Conservation (phyloP, 35 echinoderm and acorn worm genomes). For the Apostichopus californicus region DNA sequence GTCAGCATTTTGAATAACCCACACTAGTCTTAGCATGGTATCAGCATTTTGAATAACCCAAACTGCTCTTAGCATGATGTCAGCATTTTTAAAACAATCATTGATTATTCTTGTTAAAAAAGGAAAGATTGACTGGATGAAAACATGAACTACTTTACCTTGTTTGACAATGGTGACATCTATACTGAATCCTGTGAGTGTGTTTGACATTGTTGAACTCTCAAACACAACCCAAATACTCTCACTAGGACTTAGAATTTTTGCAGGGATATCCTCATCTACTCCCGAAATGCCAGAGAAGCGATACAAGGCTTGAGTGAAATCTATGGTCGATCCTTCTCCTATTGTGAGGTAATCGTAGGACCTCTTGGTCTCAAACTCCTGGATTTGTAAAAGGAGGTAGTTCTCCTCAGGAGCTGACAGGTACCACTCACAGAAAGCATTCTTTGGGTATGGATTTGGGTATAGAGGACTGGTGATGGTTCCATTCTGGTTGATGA, state of each 20-base stretch:
- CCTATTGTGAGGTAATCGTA: conserved; percentile 39
- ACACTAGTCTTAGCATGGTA: too few relatives aligned
- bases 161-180: neutral
- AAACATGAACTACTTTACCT: neutral
- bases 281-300: neutral
- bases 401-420: conserved; percentile 3
- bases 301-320: neutral
- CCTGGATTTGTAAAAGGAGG: neutral
- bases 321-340: neutral
- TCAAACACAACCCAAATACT: conserved; percentile 21
- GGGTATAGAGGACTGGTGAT: conserved; percentile 39
- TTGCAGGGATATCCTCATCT: neutral
- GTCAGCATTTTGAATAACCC: too few relatives aligned
- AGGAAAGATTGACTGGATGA: too few relatives aligned
- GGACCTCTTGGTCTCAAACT: neutral
- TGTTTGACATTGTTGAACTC: neutral
- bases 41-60: too few relatives aligned
- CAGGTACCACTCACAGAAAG: conserved; percentile 23
- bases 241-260: conserved; percentile 6
- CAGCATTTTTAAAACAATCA: too few relatives aligned
- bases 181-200: neutral
- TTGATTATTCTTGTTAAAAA: too few relatives aligned
- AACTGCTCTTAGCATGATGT: too few relatives aligned
- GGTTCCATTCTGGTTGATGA: conserved; percentile 2
- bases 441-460: neutral